Percentiles rank a stretch among this genome's conserved stretches.
Evolutionary conservation across 2,888 invertebrate genomes (phyloP).

Genomic region (Xanthorhoe spadicearia): DNA sequence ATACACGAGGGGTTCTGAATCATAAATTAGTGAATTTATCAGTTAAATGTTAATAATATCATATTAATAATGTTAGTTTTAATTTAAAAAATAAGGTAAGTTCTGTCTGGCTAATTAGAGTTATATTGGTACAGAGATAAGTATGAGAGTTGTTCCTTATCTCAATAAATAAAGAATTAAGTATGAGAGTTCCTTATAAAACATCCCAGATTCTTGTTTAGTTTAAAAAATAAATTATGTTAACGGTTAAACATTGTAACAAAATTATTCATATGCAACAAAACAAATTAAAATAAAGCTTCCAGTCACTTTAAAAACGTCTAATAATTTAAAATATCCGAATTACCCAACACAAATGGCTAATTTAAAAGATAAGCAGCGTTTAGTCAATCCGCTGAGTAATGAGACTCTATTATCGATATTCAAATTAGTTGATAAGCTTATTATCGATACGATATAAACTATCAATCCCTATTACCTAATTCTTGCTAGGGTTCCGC

Average conservation of each 20-base stretch:
- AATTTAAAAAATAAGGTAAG: too few species aligned
- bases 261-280: background rate
- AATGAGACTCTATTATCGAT: conserved; percentile 35
- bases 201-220: too few species aligned
- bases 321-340: conserved; percentile 29
- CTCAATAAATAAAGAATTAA: too few species aligned
- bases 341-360: conserved; percentile 26
- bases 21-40: conserved; percentile 34
- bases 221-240: too few species aligned
- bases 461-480: conserved; percentile 60
- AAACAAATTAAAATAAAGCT: background rate
- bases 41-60: conserved; percentile 6
- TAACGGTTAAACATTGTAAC: background rate
- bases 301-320: conserved; percentile 36
- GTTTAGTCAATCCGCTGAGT: conserved; percentile 35
- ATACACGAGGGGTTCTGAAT: conserved; percentile 18
- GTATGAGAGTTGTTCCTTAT: too few species aligned
- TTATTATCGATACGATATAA: conserved; percentile 52
- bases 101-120: too few species aligned
- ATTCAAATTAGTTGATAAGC: conserved; percentile 49
- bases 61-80: too few species aligned
- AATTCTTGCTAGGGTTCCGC: conserved; percentile 59
- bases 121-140: too few species aligned
- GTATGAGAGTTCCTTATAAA: too few species aligned
- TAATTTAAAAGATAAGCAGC: conserved; percentile 38